Evolutionary conservation across 2,113 vertebrate genomes (phyloP), one percentile per base, ranked within the genome.

Genomic region (Corythaixoides concolor): DNA sequence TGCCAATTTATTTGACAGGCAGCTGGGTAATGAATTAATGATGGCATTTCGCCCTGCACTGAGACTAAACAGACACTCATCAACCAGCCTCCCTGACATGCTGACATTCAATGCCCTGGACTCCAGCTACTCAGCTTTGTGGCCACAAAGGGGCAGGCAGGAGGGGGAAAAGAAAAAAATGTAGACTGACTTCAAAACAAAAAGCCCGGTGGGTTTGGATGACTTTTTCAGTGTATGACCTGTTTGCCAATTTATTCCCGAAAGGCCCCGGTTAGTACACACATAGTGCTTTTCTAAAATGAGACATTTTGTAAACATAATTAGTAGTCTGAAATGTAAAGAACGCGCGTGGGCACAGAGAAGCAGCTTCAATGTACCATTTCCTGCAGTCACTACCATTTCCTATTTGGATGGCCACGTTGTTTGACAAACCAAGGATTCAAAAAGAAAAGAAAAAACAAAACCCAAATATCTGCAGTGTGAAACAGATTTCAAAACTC

Each of bases 1-100:
- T 99, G 99, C 98, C 99, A 99, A 99, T 99, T 99, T 99, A 99
- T 99, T 99, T 99, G 99, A 99, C 99, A 99, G 99, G 99, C 99
- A 99, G 99, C 98, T 98, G 99, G 98, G 98, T 99, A 99, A 99
- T 99, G 99, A 99, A 99, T 99, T 99, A 99, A 99, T 99, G 99
- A 99, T 99, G 99, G 99, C 99, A 99, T 99, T 99, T 99, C 98
- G 98, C 99, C 99, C 98, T 98, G 98, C 98, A 97, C 98, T 98
- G 99, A 99, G 99, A 99, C 99, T 99, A 98, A 99, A 99, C 98
- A 98, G 98, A 98, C 98, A 98, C 98, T 97, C 98, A 98, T 98
- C 98, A 98, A 96, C 97, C 98, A 97, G 98, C 98, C 98, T 99
- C 97, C 96, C 97, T 97, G 98, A 97, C 99, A 98, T 97, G 97